Conservation (phyloP, 2,888 invertebrate species). For the Cerastis leucographa region DNA sequence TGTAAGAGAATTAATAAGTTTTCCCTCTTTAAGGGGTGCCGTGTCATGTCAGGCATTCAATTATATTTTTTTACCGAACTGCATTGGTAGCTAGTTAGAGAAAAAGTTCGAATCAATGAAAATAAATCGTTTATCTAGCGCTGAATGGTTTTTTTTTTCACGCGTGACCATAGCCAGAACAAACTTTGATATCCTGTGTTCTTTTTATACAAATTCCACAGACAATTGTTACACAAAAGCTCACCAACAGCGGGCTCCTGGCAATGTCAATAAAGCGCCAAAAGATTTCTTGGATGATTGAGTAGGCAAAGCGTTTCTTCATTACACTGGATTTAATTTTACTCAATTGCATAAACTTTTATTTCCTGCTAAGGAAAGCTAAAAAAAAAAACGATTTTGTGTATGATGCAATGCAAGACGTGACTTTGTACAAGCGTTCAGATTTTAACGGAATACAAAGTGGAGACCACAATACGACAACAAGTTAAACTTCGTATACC, state of each 20-base stretch:
- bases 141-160: no score
- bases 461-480: no score
- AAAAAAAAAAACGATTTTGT: not conserved
- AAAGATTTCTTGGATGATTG: not conserved
- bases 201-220: not conserved
- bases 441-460: not conserved
- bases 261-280: not conserved
- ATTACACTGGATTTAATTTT: not conserved
- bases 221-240: not conserved
- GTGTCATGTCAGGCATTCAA: not conserved
- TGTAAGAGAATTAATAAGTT: not conserved
- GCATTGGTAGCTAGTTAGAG: not conserved
- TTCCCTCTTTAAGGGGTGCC: not conserved
- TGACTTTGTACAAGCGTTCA: conserved; percentile 19
- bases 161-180: no score
- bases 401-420: not conserved
- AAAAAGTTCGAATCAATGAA: no score
- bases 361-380: not conserved
- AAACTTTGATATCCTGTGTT: not conserved
- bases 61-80: not conserved
- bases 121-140: no score
- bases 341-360: not conserved
- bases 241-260: not conserved
- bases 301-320: not conserved
- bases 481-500: no score